Evolutionary conservation across 2,888 invertebrate genomes (phyloP), one percentile per base, ranked within the genome.

Genomic region (Thymelicus lineola): DNA sequence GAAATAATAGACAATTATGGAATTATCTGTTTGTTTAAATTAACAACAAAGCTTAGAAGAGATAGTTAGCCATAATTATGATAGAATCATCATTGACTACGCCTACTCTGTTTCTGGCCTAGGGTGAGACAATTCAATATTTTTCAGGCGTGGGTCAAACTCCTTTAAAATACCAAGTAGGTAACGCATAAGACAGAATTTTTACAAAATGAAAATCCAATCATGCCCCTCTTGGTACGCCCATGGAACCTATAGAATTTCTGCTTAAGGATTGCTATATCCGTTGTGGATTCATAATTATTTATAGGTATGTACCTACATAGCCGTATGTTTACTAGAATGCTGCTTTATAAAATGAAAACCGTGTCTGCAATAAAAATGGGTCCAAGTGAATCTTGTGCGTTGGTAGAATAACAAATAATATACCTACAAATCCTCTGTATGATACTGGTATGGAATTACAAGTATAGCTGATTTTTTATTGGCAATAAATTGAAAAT

Each of bases 351-450:
- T 69, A 69, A 68, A 68, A 69, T 69, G 63, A 69, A 69, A 69
- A 62, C 69, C 69, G 69, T 69, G 69, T 69, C 69, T 69, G 69
- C 69, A 69, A 69, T 69, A 69, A 69, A 69, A 69, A 69, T 69
- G 68, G 68, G 68, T 63, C 68, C 68, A 69, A 69, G 62, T 69
- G 68, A 69, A 63, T 69, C 68, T 69, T 58, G 57, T 58, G 38
- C 68, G 68, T 63, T 58, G 35, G 38, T 42, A 63, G 68, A 69
- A 69, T 69, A 69, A 63, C 48, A 48, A 68, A 48, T 68, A 20
- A 62, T 20, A 62, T 68, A 68, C 62, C 68, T 57, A 62, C 62
- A 57, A 57, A 58, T 17, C n/a, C 38, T 20, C 35, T 48, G 15
- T 55, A 60, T 50, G 45, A 35, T 45, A 35, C 67, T 57, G 20